A percentile compares a stretch with the other conserved stretches of the same genome.
Evolutionary conservation across 2,888 invertebrate species (phyloP).

Genomic region (Thecophora atra): DNA sequence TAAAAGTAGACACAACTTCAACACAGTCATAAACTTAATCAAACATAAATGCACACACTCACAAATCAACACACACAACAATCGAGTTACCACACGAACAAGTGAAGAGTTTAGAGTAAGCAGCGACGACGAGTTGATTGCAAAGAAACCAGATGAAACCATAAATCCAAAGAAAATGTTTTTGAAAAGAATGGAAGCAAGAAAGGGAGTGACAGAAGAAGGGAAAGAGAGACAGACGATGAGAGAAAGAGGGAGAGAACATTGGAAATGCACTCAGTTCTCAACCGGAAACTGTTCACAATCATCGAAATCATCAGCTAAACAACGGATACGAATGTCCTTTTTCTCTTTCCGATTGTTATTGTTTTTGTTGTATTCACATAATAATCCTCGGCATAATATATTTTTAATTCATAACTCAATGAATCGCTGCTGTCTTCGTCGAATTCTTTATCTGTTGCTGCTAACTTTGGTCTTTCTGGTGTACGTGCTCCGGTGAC

Average conservation of each 20-base stretch:
- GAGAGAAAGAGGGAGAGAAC: too few relatives aligned
- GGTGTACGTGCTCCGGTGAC: background rate
- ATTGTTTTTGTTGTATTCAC: conserved; percentile 33
- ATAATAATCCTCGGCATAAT: conserved; percentile 20
- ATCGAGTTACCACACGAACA: too few relatives aligned
- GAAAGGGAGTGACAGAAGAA: background rate
- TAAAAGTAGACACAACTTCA: too few relatives aligned
- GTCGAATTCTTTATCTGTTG: background rate
- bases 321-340: conserved; percentile 36
- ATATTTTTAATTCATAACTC: conserved; percentile 34
- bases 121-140: background rate
- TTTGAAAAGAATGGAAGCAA: conserved; percentile 21
- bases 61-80: background rate
- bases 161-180: conserved; percentile 39
- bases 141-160: conserved; percentile 15
- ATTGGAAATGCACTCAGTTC: background rate
- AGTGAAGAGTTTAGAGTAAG: too few relatives aligned
- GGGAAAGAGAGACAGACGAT: background rate
- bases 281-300: conserved; percentile 33
- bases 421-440: conserved; percentile 15
- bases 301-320: conserved; percentile 22
- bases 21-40: background rate
- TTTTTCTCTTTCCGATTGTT: conserved; percentile 29
- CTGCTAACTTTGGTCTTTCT: background rate
- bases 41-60: background rate